Evolutionary conservation across 2,797 vertebrate species (phyloP).

Genomic region (Hapalemur alaotrensis): DNA sequence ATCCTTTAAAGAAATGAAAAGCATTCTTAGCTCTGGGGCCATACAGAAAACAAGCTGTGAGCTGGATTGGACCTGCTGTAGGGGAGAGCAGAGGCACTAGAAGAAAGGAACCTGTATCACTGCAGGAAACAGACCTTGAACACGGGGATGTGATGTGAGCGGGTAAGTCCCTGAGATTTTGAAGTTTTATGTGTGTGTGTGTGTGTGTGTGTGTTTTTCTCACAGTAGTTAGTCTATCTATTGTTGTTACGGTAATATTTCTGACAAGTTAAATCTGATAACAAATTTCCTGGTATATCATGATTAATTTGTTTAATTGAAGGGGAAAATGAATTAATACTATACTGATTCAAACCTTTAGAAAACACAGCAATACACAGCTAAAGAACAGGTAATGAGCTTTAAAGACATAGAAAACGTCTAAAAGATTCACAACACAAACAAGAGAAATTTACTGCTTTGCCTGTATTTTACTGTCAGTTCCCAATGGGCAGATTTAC

Average conservation of each 20-base stretch:
- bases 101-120: neutral
- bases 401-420: neutral
- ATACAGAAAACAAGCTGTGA: neutral
- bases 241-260: neutral
- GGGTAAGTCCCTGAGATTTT: neutral
- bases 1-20: neutral
- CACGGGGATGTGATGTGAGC: rapidly evolving
- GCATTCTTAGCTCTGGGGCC: neutral
- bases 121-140: neutral
- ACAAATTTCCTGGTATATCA: neutral
- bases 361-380: neutral
- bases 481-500: neutral
- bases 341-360: neutral
- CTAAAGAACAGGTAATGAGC: neutral
- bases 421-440: neutral
- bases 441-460: neutral
- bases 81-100: rapidly evolving
- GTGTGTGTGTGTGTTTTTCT: neutral
- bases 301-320: neutral
- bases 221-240: neutral
- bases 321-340: slow-evolving; percentile 12
- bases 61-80: neutral
- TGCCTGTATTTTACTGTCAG: neutral
- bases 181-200: neutral
- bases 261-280: neutral